These are phyloP conservation scores for Orycteropus afer DNA, from an alignment of 2,113 vertebrate species.

Conservation along the genomic window DNA sequence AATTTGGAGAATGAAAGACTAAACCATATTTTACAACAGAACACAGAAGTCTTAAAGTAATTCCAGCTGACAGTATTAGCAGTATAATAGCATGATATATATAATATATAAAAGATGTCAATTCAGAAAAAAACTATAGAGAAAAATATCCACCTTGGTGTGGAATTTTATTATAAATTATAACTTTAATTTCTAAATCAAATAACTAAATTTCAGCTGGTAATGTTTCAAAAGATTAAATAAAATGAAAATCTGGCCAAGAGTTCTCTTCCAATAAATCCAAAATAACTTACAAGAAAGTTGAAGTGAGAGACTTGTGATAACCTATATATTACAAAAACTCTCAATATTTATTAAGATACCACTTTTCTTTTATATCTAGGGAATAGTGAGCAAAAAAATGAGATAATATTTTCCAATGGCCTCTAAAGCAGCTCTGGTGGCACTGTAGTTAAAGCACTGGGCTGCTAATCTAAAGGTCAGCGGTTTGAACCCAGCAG, in stretches of 20 bases:
- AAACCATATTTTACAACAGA: constrained; percentile 41
- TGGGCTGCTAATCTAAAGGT: too few relatives aligned
- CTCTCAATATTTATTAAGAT: not conserved
- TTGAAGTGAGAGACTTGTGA: not conserved
- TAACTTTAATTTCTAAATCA: too few relatives aligned
- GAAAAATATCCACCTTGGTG: constrained; percentile 31
- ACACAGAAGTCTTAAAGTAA: constrained; percentile 58
- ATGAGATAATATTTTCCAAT: not conserved
- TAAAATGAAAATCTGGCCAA: not conserved
- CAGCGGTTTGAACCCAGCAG: too few relatives aligned
- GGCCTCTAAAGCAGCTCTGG: too few relatives aligned
- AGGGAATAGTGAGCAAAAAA: not conserved
- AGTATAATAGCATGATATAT: not conserved
- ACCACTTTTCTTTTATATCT: constrained; percentile 1
- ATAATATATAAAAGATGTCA: constrained; percentile 19
- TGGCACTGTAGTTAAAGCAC: too few relatives aligned
- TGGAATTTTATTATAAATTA: constrained; percentile 50
- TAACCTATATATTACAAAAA: not conserved
- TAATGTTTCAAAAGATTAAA: constrained; percentile 19
- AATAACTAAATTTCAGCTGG: not conserved
- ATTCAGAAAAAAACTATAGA: constrained; percentile 42
- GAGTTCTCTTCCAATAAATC: constrained; percentile 7
- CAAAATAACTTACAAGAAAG: constrained; percentile 15
- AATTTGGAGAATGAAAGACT: constrained; percentile 46
- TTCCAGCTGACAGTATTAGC: not conserved